Conservation (phyloP, 2,797 vertebrate species). For the Bothrops alternatus region DNA sequence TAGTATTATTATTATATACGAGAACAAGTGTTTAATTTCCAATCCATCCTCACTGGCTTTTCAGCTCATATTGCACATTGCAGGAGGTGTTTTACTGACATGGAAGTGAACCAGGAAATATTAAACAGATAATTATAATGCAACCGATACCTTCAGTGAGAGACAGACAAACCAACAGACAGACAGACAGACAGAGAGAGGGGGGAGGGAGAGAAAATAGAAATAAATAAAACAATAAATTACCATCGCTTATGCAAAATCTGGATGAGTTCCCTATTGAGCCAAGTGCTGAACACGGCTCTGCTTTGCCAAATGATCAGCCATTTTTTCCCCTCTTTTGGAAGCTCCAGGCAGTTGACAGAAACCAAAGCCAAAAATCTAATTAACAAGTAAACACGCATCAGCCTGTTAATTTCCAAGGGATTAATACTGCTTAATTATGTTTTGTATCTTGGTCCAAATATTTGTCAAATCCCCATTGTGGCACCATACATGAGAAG, state of each 20-base stretch:
- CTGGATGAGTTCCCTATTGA: not conserved
- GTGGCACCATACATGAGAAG: not conserved
- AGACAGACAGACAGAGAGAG: too few relatives aligned
- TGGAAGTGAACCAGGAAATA: not conserved
- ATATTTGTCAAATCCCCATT: not conserved
- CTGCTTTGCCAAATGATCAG: not conserved
- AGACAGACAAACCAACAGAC: accelerated
- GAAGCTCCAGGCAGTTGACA: not conserved
- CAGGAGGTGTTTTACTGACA: not conserved
- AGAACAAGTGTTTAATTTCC: not conserved
- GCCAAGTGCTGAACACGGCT: not conserved
- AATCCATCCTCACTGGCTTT: not conserved
- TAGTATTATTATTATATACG: too few relatives aligned
- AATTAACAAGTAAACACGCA: not conserved
- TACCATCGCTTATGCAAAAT: not conserved
- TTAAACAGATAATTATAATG: not conserved
- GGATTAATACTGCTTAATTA: not conserved
- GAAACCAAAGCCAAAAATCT: not conserved
- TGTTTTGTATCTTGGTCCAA: not conserved
- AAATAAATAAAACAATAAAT: not conserved
- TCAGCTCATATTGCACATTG: not conserved
- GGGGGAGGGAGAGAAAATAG: not conserved
- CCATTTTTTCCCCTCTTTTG: not conserved
- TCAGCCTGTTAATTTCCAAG: not conserved
- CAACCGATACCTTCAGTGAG: not conserved